Evolutionary conservation across 2,113 vertebrate genomes (phyloP).

Genomic region (Atherinomorus stipes): DNA sequence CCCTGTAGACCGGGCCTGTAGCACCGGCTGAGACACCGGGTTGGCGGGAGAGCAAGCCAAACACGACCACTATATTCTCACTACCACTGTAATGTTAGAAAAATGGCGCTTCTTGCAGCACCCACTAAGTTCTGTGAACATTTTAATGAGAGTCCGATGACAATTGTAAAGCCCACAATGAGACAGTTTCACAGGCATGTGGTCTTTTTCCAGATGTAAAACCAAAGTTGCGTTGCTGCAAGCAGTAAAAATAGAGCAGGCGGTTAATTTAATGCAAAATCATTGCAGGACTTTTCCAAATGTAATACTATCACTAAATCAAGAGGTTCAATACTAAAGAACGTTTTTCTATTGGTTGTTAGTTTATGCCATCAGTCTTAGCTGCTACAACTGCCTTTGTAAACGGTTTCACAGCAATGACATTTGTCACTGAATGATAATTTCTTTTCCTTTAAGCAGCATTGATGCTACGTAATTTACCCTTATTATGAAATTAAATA

Average conservation of each 20-base stretch:
- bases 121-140: no score
- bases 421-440: no score
- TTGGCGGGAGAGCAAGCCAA: constrained; percentile 81
- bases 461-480: not conserved
- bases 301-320: no score
- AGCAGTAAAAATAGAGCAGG: not conserved
- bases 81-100: not conserved
- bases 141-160: not conserved
- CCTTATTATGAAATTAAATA: no score
- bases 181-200: not conserved
- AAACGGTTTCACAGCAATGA: no score
- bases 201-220: not conserved
- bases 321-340: no score
- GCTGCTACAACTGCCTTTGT: no score
- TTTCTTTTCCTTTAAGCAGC: not conserved
- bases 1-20: constrained; percentile 49
- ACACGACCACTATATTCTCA: constrained; percentile 17
- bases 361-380: no score
- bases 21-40: constrained; percentile 24
- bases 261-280: no score
- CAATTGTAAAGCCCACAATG: not conserved
- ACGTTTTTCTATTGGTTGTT: no score
- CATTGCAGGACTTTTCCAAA: no score
- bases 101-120: not conserved
- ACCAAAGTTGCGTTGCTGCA: not conserved